phyloP scores from a whole-genome alignment of 2,888 invertebrate species.

The Sesia bembeciformis region DNA sequence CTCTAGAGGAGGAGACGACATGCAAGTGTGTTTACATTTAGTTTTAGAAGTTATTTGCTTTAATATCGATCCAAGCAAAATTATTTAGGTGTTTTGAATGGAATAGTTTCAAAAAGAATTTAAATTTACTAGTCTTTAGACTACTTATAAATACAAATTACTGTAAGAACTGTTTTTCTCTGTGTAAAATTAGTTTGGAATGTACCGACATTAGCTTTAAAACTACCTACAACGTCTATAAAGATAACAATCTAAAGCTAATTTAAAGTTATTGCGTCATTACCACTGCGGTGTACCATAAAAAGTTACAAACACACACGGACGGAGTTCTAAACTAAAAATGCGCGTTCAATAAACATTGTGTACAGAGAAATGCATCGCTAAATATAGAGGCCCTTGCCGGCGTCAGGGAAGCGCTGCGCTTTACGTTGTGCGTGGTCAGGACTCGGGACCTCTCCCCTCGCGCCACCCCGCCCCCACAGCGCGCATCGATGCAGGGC shows the following conservation, averaged over 20 bases:
- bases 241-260: background rate
- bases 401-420: constrained; percentile 19
- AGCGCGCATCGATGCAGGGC: constrained; percentile 16
- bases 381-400: constrained; percentile 57
- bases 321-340: constrained; percentile 6
- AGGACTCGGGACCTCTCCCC: constrained; percentile 40
- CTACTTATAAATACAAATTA: too few species aligned
- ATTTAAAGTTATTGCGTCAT: background rate
- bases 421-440: constrained; percentile 62
- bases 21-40: too few species aligned
- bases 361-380: constrained; percentile 41
- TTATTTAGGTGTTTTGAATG: too few species aligned
- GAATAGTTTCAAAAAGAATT: too few species aligned
- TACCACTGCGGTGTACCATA: background rate
- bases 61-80: too few species aligned
- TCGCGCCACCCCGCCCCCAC: constrained; percentile 19
- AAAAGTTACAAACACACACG: background rate
- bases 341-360: constrained; percentile 21
- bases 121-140: too few species aligned
- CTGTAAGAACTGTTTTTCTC: too few species aligned
- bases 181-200: background rate
- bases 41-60: too few species aligned
- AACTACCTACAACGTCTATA: background rate
- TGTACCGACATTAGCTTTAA: background rate
- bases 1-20: too few species aligned